Conservation (phyloP, 2,113 vertebrate species). For the Ophthalmolycus amberensis region DNA sequence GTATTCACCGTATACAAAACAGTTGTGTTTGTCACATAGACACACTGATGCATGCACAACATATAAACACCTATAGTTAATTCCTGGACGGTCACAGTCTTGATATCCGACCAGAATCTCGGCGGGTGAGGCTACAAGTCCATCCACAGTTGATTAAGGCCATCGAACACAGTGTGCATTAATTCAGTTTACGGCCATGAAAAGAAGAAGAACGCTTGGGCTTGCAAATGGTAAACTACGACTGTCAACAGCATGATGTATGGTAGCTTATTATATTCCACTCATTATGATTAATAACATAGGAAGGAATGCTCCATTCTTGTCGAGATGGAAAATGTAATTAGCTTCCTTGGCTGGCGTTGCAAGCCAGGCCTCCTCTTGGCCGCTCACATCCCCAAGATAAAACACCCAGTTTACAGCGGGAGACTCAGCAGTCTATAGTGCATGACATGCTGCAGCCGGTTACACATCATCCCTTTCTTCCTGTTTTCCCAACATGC, state of each 20-base stretch:
- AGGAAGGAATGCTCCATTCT: constrained; percentile 81
- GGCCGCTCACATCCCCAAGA: constrained; percentile 63
- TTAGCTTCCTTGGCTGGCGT: constrained; percentile 77
- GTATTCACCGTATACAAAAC: background rate
- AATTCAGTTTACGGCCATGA: constrained; percentile 80
- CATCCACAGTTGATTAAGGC: constrained; percentile 71
- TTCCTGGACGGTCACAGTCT: constrained; percentile 41
- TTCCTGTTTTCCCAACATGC: constrained; percentile 1
- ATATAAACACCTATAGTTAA: constrained; percentile 38
- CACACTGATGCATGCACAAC: background rate
- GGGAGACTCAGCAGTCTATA: constrained; percentile 27
- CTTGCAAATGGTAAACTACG: constrained; percentile 80
- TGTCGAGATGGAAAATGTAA: constrained; percentile 83
- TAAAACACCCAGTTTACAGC: constrained; percentile 67
- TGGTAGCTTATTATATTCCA: constrained; percentile 81
- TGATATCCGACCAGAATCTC: constrained; percentile 52
- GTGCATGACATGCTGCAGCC: constrained; percentile 30
- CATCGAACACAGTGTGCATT: constrained; percentile 67
- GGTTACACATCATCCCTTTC: constrained; percentile 23
- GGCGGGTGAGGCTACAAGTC: constrained; percentile 63
- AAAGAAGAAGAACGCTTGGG: constrained; percentile 79
- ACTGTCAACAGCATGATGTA: constrained; percentile 81
- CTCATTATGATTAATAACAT: constrained; percentile 87
- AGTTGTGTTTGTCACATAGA: background rate
- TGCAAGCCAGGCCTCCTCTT: constrained; percentile 69